Evolutionary conservation across 2,797 vertebrate genomes (phyloP).

Genomic region (Characodon lateralis): DNA sequence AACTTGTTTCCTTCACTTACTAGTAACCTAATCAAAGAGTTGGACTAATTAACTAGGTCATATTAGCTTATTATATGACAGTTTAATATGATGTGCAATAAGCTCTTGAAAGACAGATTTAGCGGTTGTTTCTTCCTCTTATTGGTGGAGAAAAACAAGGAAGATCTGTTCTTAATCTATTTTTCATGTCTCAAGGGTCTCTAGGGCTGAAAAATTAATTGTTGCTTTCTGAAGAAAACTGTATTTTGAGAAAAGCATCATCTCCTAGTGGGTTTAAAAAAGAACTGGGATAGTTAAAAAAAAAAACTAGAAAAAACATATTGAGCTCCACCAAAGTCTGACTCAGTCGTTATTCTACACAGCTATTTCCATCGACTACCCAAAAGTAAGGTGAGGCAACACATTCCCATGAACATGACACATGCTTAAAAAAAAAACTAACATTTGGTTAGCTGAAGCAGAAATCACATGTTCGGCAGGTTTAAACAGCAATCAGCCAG

Average conservation of each 20-base stretch:
- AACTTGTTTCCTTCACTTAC: neutral
- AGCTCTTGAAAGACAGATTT: neutral
- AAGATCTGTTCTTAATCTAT: too few relatives aligned
- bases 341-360: neutral
- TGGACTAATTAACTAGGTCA: neutral
- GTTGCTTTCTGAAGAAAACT: too few relatives aligned
- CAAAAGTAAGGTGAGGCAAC: neutral
- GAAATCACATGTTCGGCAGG: neutral
- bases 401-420: slow-evolving; percentile 5
- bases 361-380: neutral
- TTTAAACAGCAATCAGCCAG: neutral
- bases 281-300: too few relatives aligned
- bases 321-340: neutral
- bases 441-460: neutral
- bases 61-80: neutral
- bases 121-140: neutral
- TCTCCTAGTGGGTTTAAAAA: too few relatives aligned
- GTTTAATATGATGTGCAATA: neutral
- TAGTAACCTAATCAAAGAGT: too few relatives aligned
- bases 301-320: too few relatives aligned
- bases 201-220: too few relatives aligned
- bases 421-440: neutral
- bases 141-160: neutral
- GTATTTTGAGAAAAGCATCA: too few relatives aligned
- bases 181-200: too few relatives aligned